Percentiles rank a stretch among this genome's conserved stretches.
phyloP scores from a whole-genome alignment of 2,797 vertebrate species.

The Danionella dracula region DNA sequence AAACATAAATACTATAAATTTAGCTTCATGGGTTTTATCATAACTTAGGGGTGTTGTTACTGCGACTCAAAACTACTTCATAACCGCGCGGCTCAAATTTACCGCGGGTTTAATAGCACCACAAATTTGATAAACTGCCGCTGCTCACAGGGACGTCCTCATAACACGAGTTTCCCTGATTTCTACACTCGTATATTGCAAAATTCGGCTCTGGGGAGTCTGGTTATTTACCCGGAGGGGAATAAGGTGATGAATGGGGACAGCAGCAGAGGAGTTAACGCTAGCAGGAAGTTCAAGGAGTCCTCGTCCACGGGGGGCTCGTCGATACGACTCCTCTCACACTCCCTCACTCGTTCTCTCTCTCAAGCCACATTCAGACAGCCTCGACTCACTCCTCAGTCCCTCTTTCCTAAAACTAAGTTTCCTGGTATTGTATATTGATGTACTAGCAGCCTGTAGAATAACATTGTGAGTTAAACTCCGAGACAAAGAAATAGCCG shows the following conservation, averaged over 20 bases:
- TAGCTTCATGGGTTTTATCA: not conserved
- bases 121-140: constrained; percentile 3
- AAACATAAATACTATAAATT: not conserved
- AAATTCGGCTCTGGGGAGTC: not conserved
- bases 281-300: constrained; percentile 41
- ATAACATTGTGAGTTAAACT: not conserved
- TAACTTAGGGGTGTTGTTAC: not conserved
- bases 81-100: constrained; percentile 10
- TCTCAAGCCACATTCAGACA: constrained; percentile 1
- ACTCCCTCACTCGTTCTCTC: not conserved
- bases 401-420: not conserved
- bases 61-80: not conserved
- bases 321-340: not conserved
- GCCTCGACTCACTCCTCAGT: not conserved
- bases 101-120: constrained; percentile 1
- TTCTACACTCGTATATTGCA: not conserved
- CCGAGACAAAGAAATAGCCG: not conserved
- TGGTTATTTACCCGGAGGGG: not conserved
- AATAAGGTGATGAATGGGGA: constrained; percentile 8
- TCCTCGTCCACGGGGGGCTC: constrained; percentile 9
- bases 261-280: constrained; percentile 45
- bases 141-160: not conserved
- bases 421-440: not conserved
- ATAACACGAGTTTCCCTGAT: not conserved
- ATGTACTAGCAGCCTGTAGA: not conserved